A percentile compares a stretch with the other conserved stretches of the same genome.
These are phyloP conservation scores for Microplitis mediator DNA, from an alignment of 1,140 invertebrate genomes.

Conservation along the genomic window DNA sequence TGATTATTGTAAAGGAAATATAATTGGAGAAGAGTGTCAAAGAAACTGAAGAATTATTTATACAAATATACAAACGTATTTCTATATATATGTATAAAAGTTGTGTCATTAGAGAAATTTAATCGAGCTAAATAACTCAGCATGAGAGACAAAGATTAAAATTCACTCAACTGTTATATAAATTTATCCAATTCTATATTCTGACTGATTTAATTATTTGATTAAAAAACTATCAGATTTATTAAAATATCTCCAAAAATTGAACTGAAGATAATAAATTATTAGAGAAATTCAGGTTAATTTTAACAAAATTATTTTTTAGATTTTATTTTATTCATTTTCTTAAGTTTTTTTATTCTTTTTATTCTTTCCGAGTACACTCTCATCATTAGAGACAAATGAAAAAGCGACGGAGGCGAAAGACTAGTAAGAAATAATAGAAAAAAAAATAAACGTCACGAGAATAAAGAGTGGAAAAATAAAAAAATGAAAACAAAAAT, in stretches of 20 bases:
- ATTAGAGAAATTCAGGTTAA: too few relatives aligned
- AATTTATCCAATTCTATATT: constrained; percentile 18
- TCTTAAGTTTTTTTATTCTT: too few relatives aligned
- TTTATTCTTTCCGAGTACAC: background rate
- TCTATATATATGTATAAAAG: constrained; percentile 14
- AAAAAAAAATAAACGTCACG: background rate
- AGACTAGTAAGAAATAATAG: constrained; percentile 2
- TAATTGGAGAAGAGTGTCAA: background rate
- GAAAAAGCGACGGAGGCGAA: constrained; percentile 11
- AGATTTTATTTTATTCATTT: background rate
- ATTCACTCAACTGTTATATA: constrained; percentile 29
- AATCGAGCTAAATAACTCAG: constrained; percentile 28
- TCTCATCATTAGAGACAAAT: constrained; percentile 7
- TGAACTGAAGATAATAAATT: too few relatives aligned
- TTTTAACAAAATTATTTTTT: background rate
- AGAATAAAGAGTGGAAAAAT: background rate
- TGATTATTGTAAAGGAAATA: background rate
- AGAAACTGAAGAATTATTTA: background rate
- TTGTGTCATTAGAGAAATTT: constrained; percentile 34
- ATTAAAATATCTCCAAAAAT: too few relatives aligned
- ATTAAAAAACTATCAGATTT: too few relatives aligned
- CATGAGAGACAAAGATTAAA: constrained; percentile 17
- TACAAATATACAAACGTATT: background rate
- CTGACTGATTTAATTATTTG: too few relatives aligned
- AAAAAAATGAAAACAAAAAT: background rate